Conservation (phyloP, 2,888 invertebrate genomes). For the Drosophila mercatorum region DNA sequence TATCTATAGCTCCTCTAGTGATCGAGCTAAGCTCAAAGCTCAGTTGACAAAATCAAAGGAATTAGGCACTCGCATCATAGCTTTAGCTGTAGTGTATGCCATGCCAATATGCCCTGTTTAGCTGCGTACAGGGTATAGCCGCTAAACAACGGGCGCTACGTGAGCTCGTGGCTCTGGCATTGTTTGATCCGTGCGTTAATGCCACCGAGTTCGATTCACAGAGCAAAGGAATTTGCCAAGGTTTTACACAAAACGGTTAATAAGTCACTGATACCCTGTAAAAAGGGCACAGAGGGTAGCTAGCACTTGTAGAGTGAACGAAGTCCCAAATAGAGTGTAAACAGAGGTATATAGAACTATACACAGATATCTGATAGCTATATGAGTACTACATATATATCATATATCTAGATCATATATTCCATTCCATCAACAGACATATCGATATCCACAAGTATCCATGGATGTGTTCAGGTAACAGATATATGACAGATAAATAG, state of each 20-base stretch:
- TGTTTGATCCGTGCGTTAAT: constrained; percentile 24
- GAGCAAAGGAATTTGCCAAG: constrained; percentile 9
- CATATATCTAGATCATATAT: neutral
- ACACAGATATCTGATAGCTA: neutral
- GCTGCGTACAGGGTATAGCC: neutral
- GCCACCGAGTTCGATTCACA: constrained; percentile 4
- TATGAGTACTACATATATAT: neutral
- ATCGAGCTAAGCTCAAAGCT: neutral
- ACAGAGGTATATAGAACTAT: neutral
- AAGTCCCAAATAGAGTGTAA: neutral
- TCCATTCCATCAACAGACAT: neutral
- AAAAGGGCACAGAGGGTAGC: neutral
- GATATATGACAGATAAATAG: too few relatives aligned
- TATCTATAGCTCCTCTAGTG: neutral
- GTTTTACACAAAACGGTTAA: neutral
- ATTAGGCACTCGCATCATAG: too few relatives aligned
- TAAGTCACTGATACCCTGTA: neutral
- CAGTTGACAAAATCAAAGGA: neutral
- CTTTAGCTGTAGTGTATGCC: too few relatives aligned
- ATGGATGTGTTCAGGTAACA: neutral
- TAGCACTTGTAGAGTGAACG: neutral
- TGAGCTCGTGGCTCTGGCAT: constrained; percentile 33
- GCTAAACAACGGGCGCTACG: constrained; percentile 29
- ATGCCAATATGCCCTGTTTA: neutral
- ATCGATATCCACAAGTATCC: neutral